These are phyloP conservation scores for Chaetogeoica ovagalla DNA, from an alignment of 2,888 invertebrate species.

Conservation along the genomic window DNA sequence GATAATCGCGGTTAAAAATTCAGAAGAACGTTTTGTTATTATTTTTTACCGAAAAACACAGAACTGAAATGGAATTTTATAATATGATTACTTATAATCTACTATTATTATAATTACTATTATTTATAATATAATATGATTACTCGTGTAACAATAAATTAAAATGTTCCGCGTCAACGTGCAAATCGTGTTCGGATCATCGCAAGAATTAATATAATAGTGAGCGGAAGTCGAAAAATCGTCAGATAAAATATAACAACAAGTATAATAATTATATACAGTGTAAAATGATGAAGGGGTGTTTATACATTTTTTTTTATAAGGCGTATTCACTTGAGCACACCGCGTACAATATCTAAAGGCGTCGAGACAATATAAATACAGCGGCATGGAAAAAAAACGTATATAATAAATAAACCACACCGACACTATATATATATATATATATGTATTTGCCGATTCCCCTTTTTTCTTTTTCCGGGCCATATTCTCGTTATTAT, in stretches of 20 bases:
- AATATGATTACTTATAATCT: too few relatives aligned
- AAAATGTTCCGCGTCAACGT: background rate
- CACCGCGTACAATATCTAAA: background rate
- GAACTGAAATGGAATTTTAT: too few relatives aligned
- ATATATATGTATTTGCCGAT: slow-evolving; percentile 21
- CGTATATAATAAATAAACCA: slow-evolving; percentile 33
- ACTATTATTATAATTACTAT: too few relatives aligned
- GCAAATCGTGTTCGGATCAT: background rate
- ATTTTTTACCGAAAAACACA: too few relatives aligned
- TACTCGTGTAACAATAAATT: background rate
- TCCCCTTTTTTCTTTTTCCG: slow-evolving; percentile 22
- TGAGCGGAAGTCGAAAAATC: background rate
- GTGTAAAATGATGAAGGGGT: background rate
- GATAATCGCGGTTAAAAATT: too few relatives aligned
- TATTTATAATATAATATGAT: background rate
- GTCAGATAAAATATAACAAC: background rate
- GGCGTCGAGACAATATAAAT: slow-evolving; percentile 31
- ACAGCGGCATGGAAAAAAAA: background rate
- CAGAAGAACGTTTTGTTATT: too few relatives aligned
- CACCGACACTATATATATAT: background rate
- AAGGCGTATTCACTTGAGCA: background rate
- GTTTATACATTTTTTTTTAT: background rate
- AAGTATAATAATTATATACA: background rate
- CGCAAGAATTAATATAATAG: background rate
- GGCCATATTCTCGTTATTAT: background rate